A percentile compares a stretch with the other conserved stretches of the same genome.
These are phyloP conservation scores for Nematopogon swammerdamellus DNA, from an alignment of 2,888 invertebrate genomes.

Conservation along the genomic window DNA sequence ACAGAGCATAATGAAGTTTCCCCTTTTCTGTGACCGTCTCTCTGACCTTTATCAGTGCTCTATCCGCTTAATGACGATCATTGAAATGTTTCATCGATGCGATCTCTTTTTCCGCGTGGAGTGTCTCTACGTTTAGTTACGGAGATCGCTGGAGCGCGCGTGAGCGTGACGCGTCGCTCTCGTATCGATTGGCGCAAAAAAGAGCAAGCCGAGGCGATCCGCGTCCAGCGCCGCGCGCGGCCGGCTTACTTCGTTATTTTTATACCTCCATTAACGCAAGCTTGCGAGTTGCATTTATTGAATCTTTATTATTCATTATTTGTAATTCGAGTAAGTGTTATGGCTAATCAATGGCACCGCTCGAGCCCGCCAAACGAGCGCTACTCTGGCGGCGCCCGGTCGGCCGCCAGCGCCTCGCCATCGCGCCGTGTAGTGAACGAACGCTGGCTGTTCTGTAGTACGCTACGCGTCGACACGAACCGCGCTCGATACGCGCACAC, in stretches of 20 bases:
- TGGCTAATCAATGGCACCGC: conserved; percentile 6
- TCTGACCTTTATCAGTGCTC: conserved; percentile 9
- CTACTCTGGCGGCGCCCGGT: no score
- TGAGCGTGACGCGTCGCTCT: neutral
- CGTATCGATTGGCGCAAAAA: neutral
- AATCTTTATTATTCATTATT: conserved; percentile 14
- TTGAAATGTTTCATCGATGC: no score
- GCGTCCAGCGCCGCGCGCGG: neutral
- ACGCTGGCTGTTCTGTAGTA: neutral
- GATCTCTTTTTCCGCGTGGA: no score
- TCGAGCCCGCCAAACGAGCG: neutral
- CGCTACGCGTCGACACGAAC: neutral
- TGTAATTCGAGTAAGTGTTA: conserved; percentile 10
- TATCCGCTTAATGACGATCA: no score
- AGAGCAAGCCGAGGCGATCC: no score
- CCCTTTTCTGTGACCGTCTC: conserved; percentile 4
- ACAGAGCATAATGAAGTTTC: conserved; percentile 5
- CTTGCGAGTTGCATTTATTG: conserved; percentile 10
- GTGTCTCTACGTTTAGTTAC: neutral
- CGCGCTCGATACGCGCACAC: no score
- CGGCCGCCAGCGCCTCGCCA: neutral
- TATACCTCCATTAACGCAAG: conserved; percentile 12
- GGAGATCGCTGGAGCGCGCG: neutral
- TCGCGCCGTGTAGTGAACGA: no score
- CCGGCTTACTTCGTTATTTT: conserved; percentile 8